A percentile compares a stretch with the other conserved stretches of the same genome.
phyloP scores from a whole-genome alignment of 1,140 invertebrate species.

The Oedothorax gibbosus region DNA sequence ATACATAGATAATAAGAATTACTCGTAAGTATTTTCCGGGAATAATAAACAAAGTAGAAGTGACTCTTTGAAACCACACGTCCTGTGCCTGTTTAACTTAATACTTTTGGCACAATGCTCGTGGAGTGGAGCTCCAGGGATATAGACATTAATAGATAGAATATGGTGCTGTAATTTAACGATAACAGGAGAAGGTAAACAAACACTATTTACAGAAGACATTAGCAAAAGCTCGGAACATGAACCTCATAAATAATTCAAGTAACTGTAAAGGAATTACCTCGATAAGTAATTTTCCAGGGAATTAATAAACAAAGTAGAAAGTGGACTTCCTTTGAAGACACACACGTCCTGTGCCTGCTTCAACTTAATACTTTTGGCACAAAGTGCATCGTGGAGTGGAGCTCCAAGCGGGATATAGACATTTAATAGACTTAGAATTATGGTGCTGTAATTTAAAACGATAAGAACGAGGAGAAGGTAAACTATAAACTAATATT shows the following conservation, averaged over 20 bases:
- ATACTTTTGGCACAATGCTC: too few species aligned
- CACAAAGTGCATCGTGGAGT: not conserved
- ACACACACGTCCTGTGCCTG: constrained; percentile 51
- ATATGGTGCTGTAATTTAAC: too few species aligned
- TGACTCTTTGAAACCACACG: too few species aligned
- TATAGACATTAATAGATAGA: too few species aligned
- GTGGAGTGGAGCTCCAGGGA: too few species aligned
- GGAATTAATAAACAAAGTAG: constrained; percentile 50
- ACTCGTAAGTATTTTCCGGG: too few species aligned
- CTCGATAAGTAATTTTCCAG: constrained; percentile 46
- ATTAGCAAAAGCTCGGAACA: too few species aligned
- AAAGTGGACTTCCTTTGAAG: constrained; percentile 54
- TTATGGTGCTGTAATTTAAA: constrained; percentile 25
- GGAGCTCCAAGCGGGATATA: constrained; percentile 11
- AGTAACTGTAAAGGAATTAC: constrained; percentile 47
- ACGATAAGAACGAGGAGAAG: constrained; percentile 29
- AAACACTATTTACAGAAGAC: too few species aligned
- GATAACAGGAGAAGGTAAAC: too few species aligned
- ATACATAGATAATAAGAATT: constrained; percentile 37
- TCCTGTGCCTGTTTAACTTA: too few species aligned
- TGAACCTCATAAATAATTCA: too few species aligned
- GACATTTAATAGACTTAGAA: not conserved
- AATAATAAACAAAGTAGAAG: too few species aligned
- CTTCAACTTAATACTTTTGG: constrained; percentile 49
- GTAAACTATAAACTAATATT: constrained; percentile 46